phyloP scores from a whole-genome alignment of 1,140 invertebrate genomes.

The Hylaeus volcanicus region DNA sequence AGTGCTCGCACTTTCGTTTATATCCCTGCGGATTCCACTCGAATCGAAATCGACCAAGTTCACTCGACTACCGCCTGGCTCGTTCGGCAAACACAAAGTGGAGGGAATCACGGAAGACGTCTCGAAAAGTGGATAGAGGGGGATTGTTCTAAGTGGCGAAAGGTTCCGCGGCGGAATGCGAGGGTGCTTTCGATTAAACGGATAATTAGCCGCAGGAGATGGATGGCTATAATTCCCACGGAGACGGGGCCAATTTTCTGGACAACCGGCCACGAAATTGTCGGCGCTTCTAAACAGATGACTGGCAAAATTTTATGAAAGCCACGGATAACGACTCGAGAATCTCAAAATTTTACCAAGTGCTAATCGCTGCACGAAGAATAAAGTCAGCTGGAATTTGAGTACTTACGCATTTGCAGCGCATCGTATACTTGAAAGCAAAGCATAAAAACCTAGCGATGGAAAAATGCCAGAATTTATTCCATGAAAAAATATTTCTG shows the following conservation, averaged over 20 bases:
- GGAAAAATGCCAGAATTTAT: too few relatives aligned
- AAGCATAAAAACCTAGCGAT: too few relatives aligned
- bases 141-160: conserved; percentile 12
- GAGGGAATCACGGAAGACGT: not conserved
- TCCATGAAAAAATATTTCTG: too few relatives aligned
- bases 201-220: conserved; percentile 34
- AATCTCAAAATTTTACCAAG: too few relatives aligned
- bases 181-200: conserved; percentile 26
- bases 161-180: not conserved
- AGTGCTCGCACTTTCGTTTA: not conserved
- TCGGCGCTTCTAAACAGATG: too few relatives aligned
- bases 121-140: conserved; percentile 14
- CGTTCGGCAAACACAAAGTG: not conserved
- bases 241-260: conserved; percentile 4
- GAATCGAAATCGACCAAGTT: conserved; percentile 1
- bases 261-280: not conserved
- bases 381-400: too few relatives aligned
- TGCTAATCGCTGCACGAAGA: too few relatives aligned
- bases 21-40: not conserved
- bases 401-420: too few relatives aligned
- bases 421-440: too few relatives aligned
- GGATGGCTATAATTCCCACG: conserved; percentile 18
- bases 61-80: not conserved
- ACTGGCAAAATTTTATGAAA: too few relatives aligned
- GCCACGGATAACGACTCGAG: too few relatives aligned